Evolutionary conservation across 1,140 invertebrate genomes (phyloP).

Genomic region (Antheraea pernyi): DNA sequence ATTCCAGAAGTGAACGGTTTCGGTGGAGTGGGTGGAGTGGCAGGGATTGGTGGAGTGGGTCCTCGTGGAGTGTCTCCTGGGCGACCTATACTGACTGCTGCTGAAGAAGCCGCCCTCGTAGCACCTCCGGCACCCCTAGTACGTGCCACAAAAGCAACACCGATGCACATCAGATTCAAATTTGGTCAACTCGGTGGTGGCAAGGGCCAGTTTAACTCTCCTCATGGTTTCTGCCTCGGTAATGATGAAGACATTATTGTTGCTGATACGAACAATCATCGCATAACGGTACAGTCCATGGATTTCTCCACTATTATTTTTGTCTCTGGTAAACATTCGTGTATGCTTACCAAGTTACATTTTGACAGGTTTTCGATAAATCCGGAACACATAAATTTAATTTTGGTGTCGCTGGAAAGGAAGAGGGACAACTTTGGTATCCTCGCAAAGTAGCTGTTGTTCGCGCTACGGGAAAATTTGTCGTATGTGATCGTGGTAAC

Average conservation of each 20-base stretch:
- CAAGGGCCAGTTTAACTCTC: conserved; percentile 97
- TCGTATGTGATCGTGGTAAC: conserved; percentile 97
- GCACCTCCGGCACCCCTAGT: conserved; percentile 70
- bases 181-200: conserved; percentile 95
- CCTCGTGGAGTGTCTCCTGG: conserved; percentile 78
- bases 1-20: conserved; percentile 72
- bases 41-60: conserved; percentile 51
- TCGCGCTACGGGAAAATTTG: conserved; percentile 92
- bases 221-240: conserved; percentile 97
- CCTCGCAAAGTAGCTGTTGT: conserved; percentile 97
- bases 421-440: conserved; percentile 98
- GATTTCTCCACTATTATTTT: not conserved
- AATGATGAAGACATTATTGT: conserved; percentile 95
- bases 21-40: conserved; percentile 41
- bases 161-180: conserved; percentile 94
- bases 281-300: conserved; percentile 87
- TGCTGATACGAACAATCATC: conserved; percentile 97
- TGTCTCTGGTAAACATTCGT: not conserved
- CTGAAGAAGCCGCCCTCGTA: conserved; percentile 71
- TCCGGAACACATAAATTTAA: conserved; percentile 92
- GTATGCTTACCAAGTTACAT: not conserved
- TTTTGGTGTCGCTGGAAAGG: conserved; percentile 94
- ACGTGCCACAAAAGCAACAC: conserved; percentile 85
- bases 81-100: conserved; percentile 61
- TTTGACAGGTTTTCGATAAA: conserved; percentile 90